Percentiles rank a stretch among this genome's conserved stretches.
Evolutionary conservation across 2,113 vertebrate species (phyloP).

Genomic region (Conger conger): DNA sequence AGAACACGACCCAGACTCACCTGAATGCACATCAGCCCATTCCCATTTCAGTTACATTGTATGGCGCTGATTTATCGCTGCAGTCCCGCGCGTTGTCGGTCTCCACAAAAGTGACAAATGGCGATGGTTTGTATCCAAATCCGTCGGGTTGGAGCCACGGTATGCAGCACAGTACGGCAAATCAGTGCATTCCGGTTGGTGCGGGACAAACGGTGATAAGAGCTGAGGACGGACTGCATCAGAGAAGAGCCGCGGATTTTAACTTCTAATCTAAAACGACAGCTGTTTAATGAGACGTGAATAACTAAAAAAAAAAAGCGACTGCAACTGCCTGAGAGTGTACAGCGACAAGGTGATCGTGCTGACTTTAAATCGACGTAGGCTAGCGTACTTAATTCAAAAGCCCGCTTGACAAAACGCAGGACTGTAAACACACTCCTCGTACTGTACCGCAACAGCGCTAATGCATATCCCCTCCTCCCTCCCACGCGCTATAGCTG

Average conservation of each 20-base stretch:
- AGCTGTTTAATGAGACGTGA: neutral
- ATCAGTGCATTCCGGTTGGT: neutral
- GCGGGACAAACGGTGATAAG: neutral
- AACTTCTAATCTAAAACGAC: neutral
- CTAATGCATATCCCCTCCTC: neutral
- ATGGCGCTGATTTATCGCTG: neutral
- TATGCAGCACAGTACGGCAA: constrained; percentile 3
- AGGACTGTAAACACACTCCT: neutral
- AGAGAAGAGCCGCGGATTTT: neutral
- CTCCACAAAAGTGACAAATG: neutral
- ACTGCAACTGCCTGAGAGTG: neutral
- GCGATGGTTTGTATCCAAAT: neutral
- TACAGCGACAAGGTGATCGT: neutral
- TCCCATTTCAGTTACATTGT: neutral
- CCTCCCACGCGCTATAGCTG: neutral
- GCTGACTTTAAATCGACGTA: neutral
- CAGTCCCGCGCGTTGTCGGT: neutral
- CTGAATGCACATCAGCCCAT: neutral
- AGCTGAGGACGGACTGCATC: neutral
- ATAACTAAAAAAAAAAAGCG: neutral
- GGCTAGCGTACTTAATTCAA: neutral
- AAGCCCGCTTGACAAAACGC: neutral
- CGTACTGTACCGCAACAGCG: neutral
- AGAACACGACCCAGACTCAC: neutral
- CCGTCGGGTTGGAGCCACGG: neutral